These are phyloP conservation scores for Megalopta genalis DNA, from an alignment of 1,140 invertebrate genomes.

Conservation along the genomic window DNA sequence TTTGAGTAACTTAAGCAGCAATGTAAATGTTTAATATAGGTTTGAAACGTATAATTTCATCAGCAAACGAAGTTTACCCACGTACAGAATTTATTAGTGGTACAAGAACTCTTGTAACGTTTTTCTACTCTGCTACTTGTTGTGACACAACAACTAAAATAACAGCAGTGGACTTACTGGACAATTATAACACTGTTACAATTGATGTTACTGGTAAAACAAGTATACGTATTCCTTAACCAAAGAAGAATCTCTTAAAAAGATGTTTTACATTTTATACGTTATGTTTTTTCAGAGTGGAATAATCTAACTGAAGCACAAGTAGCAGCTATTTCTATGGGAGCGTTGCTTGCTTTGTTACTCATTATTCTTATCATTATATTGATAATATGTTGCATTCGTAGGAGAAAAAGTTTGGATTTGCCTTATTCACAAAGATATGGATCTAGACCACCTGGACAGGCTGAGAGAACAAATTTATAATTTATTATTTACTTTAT, in stretches of 20 bases:
- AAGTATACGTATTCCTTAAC: not conserved
- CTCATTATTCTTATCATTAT: slow-evolving; percentile 74
- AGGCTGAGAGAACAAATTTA: slow-evolving; percentile 71
- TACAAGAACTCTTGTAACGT: slow-evolving; percentile 80
- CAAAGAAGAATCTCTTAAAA: too few species aligned
- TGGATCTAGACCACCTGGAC: slow-evolving; percentile 73
- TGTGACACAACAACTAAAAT: slow-evolving; percentile 82
- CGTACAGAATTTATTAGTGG: slow-evolving; percentile 81
- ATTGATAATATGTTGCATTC: slow-evolving; percentile 70
- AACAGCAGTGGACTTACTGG: slow-evolving; percentile 81
- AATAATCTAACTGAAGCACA: slow-evolving; percentile 73
- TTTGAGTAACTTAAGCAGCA: not conserved
- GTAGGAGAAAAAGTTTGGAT: slow-evolving; percentile 72
- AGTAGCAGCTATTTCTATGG: slow-evolving; percentile 78
- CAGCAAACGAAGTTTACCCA: slow-evolving; percentile 78
- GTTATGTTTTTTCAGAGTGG: slow-evolving; percentile 69
- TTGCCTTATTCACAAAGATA: slow-evolving; percentile 76
- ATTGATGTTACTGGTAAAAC: slow-evolving; percentile 82
- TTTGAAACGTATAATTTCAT: slow-evolving; percentile 81
- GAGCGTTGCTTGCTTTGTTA: slow-evolving; percentile 71
- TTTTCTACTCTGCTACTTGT: slow-evolving; percentile 83
- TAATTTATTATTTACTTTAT: slow-evolving; percentile 31
- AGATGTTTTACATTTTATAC: too few species aligned
- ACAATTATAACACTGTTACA: slow-evolving; percentile 81
- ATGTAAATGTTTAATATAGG: slow-evolving; percentile 71